Conservation (phyloP, 2,888 invertebrate genomes). For the Nymphalis polychloros region DNA sequence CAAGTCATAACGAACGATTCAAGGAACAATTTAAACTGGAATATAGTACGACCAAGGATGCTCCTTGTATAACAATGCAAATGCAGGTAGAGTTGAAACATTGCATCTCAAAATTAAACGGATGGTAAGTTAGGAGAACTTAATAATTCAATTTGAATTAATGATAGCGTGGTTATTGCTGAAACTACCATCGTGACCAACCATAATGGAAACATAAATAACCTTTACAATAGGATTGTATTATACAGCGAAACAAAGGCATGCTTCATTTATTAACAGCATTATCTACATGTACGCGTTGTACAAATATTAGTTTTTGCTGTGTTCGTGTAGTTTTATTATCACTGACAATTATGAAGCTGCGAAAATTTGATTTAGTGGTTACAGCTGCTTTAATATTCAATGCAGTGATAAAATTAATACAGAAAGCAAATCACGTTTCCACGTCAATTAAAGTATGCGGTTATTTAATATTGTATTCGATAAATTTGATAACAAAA, state of each 20-base stretch:
- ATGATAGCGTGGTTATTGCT: conserved; percentile 46
- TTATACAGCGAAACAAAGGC: conserved; percentile 48
- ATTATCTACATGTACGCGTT: conserved; percentile 38
- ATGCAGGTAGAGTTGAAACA: conserved; percentile 35
- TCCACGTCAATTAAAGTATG: conserved; percentile 28
- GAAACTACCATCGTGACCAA: conserved; percentile 45
- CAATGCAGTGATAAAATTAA: conserved; percentile 5
- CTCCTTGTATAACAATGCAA: conserved; percentile 45
- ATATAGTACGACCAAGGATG: not conserved
- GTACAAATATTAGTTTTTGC: conserved; percentile 38
- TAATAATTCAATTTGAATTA: conserved; percentile 53
- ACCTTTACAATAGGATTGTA: conserved; percentile 47
- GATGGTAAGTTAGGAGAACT: conserved; percentile 40
- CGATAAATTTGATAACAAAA: conserved; percentile 20
- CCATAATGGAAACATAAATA: conserved; percentile 50
- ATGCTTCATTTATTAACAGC: conserved; percentile 47
- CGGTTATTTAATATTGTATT: conserved; percentile 17
- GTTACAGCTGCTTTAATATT: conserved; percentile 19
- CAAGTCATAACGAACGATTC: not conserved
- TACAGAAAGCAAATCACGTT: conserved; percentile 28
- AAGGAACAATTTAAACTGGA: conserved; percentile 4
- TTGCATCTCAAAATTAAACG: conserved; percentile 39
- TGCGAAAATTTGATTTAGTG: conserved; percentile 29
- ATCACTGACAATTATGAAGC: conserved; percentile 32
- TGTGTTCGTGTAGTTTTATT: conserved; percentile 30